Evolutionary conservation across 2,797 vertebrate species (phyloP).

Genomic region (Catharus ustulatus): DNA sequence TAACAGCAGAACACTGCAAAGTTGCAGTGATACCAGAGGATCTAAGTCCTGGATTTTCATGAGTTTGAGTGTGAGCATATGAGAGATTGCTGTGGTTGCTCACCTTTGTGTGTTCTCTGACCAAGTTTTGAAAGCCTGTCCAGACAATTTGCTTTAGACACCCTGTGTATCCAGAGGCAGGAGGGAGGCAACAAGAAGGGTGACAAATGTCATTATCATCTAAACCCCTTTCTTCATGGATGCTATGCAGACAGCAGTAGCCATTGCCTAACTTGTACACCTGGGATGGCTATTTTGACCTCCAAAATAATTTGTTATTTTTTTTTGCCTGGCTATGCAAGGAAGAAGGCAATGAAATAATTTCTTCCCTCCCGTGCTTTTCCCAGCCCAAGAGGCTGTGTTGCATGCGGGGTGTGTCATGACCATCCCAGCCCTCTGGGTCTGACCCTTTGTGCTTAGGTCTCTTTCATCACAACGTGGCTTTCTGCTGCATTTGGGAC

Average conservation of each 20-base stretch:
- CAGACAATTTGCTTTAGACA: neutral
- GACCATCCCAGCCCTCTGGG: neutral
- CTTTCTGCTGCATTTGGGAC: neutral
- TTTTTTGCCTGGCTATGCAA: neutral
- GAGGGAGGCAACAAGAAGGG: neutral
- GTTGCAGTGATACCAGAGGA: neutral
- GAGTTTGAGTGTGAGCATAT: neutral
- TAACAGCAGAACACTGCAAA: neutral
- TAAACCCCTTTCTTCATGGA: neutral
- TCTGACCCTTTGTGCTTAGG: neutral
- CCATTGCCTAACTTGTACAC: neutral
- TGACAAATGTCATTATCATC: neutral
- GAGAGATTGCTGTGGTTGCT: neutral
- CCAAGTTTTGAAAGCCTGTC: neutral
- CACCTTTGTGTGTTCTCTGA: neutral
- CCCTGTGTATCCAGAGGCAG: neutral
- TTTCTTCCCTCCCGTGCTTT: neutral
- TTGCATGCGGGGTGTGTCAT: neutral
- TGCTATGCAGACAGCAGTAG: neutral
- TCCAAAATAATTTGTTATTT: neutral
- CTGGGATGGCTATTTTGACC: neutral
- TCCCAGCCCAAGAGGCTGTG: neutral
- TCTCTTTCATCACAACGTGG: fast-evolving
- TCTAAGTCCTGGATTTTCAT: neutral
- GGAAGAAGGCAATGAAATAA: neutral